phyloP scores from a whole-genome alignment of 2,113 vertebrate species.

The Callopanchax toddi region DNA sequence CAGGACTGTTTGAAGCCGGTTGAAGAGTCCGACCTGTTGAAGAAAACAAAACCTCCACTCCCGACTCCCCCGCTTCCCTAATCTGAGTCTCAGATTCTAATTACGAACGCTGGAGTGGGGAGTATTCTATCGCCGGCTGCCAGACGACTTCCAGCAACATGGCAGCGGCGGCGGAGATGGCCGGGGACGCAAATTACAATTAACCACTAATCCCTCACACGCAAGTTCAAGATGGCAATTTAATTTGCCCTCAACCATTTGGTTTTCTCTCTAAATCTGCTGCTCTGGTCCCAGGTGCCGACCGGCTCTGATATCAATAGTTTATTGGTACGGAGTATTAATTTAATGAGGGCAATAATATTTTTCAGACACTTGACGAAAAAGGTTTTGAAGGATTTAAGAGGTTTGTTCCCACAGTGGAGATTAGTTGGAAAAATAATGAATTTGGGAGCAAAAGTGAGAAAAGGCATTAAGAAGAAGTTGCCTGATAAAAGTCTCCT shows the following conservation, averaged over 20 bases:
- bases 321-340: slow-evolving; percentile 72
- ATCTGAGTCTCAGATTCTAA: slow-evolving; percentile 47
- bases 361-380: slow-evolving; percentile 58
- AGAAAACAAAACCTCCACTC: slow-evolving; percentile 40
- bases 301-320: slow-evolving; percentile 73
- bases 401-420: slow-evolving; percentile 69
- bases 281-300: slow-evolving; percentile 74
- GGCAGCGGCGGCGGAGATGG: slow-evolving; percentile 49
- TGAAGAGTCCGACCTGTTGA: slow-evolving; percentile 55
- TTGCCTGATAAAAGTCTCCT: slow-evolving; percentile 63
- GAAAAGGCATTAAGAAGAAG: slow-evolving; percentile 73
- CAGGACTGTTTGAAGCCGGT: slow-evolving; percentile 50
- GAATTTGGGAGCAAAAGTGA: slow-evolving; percentile 74
- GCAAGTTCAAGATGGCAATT: slow-evolving; percentile 71
- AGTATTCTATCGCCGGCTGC: slow-evolving; percentile 71
- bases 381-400: slow-evolving; percentile 71
- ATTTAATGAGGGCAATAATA: slow-evolving; percentile 71
- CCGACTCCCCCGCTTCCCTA: slow-evolving; percentile 30
- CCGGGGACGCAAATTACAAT: slow-evolving; percentile 75
- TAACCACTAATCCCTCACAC: slow-evolving; percentile 75
- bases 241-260: slow-evolving; percentile 68
- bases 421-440: slow-evolving; percentile 78
- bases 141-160: slow-evolving; percentile 57
- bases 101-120: slow-evolving; percentile 62
- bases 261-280: slow-evolving; percentile 57